phyloP scores from a whole-genome alignment of 2,797 vertebrate species.

The Rhadinocentrus ornatus region DNA sequence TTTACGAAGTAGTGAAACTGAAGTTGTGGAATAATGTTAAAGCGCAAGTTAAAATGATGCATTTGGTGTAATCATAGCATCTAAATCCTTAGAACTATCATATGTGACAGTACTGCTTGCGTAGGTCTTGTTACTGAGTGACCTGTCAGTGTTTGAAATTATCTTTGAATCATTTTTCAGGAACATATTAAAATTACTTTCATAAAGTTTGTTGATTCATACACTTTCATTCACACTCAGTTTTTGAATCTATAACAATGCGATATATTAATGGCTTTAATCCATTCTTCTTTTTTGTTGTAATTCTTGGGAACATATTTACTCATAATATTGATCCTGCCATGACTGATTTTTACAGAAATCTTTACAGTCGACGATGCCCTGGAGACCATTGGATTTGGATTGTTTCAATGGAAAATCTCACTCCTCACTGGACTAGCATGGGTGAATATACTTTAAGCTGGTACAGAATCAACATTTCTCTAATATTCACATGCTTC shows the following conservation, averaged over 20 bases:
- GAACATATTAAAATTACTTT: no score
- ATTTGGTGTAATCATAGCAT: neutral
- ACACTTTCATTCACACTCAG: no score
- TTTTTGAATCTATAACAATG: neutral
- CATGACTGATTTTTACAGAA: constrained; percentile 69
- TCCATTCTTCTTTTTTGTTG: neutral
- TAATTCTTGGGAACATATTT: neutral
- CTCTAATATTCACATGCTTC: neutral
- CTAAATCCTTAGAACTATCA: neutral
- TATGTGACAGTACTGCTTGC: neutral
- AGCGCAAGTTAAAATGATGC: no score
- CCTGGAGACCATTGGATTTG: constrained; percentile 91
- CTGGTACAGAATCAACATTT: neutral
- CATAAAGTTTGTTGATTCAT: no score
- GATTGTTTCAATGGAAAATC: constrained; percentile 92
- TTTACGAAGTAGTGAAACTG: no score
- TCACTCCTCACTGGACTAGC: constrained; percentile 87
- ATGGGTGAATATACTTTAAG: constrained; percentile 83
- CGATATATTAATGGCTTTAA: neutral
- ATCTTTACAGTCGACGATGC: constrained; percentile 91
- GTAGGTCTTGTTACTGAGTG: no score
- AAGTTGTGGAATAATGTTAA: no score
- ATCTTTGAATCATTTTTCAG: no score
- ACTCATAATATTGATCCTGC: neutral
- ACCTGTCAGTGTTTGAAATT: no score